Conservation (phyloP, 2,113 vertebrate species). For the Aythya baeri region DNA sequence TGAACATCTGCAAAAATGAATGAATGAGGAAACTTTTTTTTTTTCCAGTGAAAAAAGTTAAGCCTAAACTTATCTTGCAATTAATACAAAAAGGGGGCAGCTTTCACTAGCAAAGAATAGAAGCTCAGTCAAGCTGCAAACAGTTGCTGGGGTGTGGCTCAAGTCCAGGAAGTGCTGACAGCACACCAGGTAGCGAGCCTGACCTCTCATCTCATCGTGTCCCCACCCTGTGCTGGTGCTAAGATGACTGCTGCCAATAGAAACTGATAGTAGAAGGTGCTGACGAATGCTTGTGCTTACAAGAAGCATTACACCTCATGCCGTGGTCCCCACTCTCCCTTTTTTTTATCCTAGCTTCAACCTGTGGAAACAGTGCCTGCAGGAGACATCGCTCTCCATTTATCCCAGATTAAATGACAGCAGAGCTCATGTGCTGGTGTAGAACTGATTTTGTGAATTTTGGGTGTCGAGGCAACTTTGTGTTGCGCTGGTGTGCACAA, state of each 20-base stretch:
- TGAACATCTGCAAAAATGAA: not conserved
- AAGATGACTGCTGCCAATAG: not conserved
- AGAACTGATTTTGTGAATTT: not conserved
- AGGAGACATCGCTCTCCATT: not conserved
- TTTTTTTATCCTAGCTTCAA: not conserved
- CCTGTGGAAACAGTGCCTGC: not conserved
- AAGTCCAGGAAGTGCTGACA: not conserved
- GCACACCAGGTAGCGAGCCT: not conserved
- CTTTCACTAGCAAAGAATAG: not conserved
- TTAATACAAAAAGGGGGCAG: not conserved
- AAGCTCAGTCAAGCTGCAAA: not conserved
- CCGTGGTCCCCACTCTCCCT: not conserved
- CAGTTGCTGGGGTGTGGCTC: rapidly evolving
- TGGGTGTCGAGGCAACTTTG: not conserved
- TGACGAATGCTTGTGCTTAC: not conserved
- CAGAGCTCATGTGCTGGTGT: rapidly evolving
- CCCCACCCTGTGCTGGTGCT: not conserved
- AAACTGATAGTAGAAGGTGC: not conserved
- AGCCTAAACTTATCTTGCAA: not conserved
- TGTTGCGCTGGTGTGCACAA: not conserved
- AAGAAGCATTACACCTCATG: not conserved
- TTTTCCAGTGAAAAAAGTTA: not conserved
- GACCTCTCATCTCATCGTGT: not conserved
- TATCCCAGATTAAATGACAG: not conserved
- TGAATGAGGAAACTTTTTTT: not conserved